Base-by-base conservation (phyloP, 2,113 vertebrate genomes). In the Eurystomus gularis region DNA sequence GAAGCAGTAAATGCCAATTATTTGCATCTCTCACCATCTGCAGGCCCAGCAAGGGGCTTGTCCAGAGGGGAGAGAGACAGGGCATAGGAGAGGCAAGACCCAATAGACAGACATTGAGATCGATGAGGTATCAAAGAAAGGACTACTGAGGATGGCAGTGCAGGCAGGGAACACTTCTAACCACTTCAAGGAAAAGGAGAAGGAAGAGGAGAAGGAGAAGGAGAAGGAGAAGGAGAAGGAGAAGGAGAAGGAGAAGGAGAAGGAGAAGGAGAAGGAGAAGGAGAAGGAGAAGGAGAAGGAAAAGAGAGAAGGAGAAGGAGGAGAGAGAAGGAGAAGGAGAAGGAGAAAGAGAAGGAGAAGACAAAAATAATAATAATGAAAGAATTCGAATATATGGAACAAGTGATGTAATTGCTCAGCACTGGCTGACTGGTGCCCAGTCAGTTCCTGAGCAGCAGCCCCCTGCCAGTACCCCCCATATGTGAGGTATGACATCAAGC, bases 41-140 rank as follows among this genome's bases (percentile, higher is more conserved):
- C 37, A 60, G 48, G 37, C 46, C 14, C 35, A 29, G 39, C 7
- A 54, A 71, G n/a, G 51, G 25, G 13, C 20, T 78, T 61, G 37
- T 49, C n/a, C 42, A 17, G 69, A 55, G 35, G 7, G 17, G 7
- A 87, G 31, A 6, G 10, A 26, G 58, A 13, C 19, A 39, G 19
- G 13, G 16, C 31, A 61, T 29, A 20, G 25, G 3, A 16, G 31
- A 57, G 49, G 35, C 44, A 77, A 58, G 54, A 57, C 44, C 13
- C 9, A 0, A 7, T 0, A 5, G 40, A 16, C 64, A 78, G 12
- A 60, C 18, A 35, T 3, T 4, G 2, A 35, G 54, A 13, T 4
- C 0, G 6, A 31, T 61, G 39, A 8, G 0, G 1, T 61, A 29
- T 21, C 15, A 20, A 13, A 48, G 61, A 23, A 79, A 10, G 40